These are phyloP conservation scores for Beaufortia kweichowensis DNA, from an alignment of 2,113 vertebrate genomes.

Conservation along the genomic window DNA sequence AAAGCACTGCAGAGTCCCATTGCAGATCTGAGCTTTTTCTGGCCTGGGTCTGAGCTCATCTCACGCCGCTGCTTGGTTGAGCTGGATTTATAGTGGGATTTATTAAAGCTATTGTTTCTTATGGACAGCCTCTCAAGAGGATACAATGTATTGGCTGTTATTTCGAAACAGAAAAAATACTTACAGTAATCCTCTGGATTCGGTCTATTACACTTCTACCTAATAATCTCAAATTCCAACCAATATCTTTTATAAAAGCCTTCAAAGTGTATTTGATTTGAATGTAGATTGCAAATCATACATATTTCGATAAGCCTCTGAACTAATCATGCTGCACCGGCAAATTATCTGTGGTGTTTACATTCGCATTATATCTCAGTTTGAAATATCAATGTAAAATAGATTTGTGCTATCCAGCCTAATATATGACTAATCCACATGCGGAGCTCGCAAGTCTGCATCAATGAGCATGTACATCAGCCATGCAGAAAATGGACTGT, in stretches of 20 bases:
- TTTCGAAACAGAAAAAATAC: background rate
- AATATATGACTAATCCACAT: slow-evolving; percentile 22
- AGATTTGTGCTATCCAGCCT: slow-evolving; percentile 6
- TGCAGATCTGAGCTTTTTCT: slow-evolving; percentile 25
- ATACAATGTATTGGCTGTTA: background rate
- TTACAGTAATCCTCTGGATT: background rate
- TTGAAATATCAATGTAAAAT: slow-evolving; percentile 3
- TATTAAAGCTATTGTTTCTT: slow-evolving; percentile 41
- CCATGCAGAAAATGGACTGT: slow-evolving; percentile 28
- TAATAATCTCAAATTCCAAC: background rate
- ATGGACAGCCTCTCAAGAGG: slow-evolving; percentile 17
- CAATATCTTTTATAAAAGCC: background rate
- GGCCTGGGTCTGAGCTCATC: background rate
- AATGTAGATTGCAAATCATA: background rate
- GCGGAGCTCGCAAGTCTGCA: slow-evolving; percentile 15
- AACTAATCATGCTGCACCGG: background rate
- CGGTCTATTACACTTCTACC: background rate
- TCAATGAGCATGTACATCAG: background rate
- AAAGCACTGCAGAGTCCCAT: slow-evolving; percentile 20
- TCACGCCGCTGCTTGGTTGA: background rate
- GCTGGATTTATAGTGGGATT: slow-evolving; percentile 33
- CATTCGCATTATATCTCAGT: background rate
- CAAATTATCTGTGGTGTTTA: background rate
- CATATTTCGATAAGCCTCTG: background rate
- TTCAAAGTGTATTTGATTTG: background rate